Evolutionary conservation across 1,140 invertebrate species (phyloP), one percentile per base, ranked within the genome.

Genomic region (Tetraneura akinire): DNA sequence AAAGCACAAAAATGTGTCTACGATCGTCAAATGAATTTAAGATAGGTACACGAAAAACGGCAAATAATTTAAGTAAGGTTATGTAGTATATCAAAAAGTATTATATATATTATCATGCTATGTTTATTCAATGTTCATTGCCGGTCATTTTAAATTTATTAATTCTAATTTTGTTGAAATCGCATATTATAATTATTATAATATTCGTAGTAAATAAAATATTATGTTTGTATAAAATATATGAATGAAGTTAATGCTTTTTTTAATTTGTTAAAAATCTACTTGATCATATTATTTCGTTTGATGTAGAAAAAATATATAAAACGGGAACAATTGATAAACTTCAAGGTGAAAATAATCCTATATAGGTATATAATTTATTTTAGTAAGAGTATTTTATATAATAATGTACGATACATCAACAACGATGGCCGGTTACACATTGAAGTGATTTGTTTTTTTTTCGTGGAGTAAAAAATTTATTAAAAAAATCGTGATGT

Each of bases 401-500:
- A 26, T 68, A 47, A 47, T 47, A 68, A 68, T 68, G 21, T 26
- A 47, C 21, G 66, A 26, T 68, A 3, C 62, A 42, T 64, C 62
- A 64, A 64, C 62, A 42, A 8, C 6, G 42, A 68, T 68, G 13
- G 64, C 11, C 37, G 37, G 21, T 14, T 37, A 16, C 4, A 21
- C 32, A 37, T 6, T 21, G 37, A 9, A 68, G 42, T 47, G 66
- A 47, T 68, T 68, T 68, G 57, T 62, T n/a, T 64, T 68, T 45
- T 47, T 68, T 68, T 47, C 29, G 10, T 45, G 0, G 42, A 45
- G 23, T 68, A 68, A 68, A 26, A 68, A n/a, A 21, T 10, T 42
- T 37, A 60, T 21, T 21, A 45, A 68, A 45, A 45, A 68, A 68
- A 45, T 45, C 64, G 13, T 45, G 37, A 68, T 68, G 64, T 66